Percentiles rank a stretch among this genome's conserved stretches.
Conservation (phyloP, 2,113 vertebrate genomes). For the Hydropotes inermis region DNA sequence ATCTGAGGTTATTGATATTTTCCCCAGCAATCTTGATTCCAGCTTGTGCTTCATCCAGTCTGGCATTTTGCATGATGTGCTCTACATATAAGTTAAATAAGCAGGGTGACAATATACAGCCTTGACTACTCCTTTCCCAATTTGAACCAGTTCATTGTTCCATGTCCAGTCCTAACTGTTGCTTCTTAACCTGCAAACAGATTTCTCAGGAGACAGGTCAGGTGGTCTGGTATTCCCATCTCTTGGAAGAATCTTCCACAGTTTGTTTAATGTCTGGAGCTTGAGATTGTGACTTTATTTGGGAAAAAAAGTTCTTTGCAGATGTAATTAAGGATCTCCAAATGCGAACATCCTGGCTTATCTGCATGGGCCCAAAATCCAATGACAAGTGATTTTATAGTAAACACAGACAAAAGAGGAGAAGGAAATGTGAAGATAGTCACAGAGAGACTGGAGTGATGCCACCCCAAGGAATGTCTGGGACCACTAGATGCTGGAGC, state of each 20-base stretch:
- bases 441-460: neutral
- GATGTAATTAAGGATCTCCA: neutral
- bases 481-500: neutral
- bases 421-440: neutral
- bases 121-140: neutral
- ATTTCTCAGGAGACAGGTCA: neutral
- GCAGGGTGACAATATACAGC: neutral
- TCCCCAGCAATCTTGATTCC: neutral
- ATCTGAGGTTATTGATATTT: neutral
- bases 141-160: neutral
- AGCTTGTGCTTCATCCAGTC: neutral
- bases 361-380: neutral
- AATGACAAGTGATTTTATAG: neutral
- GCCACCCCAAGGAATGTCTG: fast-evolving
- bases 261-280: neutral
- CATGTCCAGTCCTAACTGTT: neutral
- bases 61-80: neutral
- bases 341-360: neutral
- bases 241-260: neutral
- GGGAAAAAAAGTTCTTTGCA: neutral
- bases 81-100: neutral
- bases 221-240: neutral
- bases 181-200: neutral
- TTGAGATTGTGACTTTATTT: neutral
- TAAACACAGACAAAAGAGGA: neutral